Base-by-base conservation (phyloP, 2,113 vertebrate genomes). In the Etheostoma spectabile region DNA sequence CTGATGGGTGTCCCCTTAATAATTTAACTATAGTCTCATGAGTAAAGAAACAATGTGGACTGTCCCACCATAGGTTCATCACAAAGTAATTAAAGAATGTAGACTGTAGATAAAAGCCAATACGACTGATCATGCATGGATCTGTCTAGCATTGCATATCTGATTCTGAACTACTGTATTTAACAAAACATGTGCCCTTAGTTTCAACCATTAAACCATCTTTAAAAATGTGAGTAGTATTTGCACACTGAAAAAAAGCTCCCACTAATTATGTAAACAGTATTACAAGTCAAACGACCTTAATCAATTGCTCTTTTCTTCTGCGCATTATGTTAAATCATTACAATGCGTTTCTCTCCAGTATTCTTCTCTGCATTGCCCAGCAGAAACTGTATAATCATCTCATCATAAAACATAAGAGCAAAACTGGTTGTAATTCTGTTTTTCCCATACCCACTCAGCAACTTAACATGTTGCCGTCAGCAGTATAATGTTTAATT, bases 371-470 rank as follows among this genome's bases (percentile, higher is more conserved):
- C 11, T 57, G 56, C 49, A 51, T 45, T 51, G 24, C 7, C 15
- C 62, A 68, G 30, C 51, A 82, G 14, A 68, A 66, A 51, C 6
- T 14, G 52, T 57, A 60, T 74, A 68, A 66, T 55, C 42, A 75
- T 30, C 33, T 74, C 52, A 48, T 60, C 59, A 38, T 77, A 30
- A 65, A 83, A 74, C 70, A 76, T 12, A 60, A 56, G 21, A 70
- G 19, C 24, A 66, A 0, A 72, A 46, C 38, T 68, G 24, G 21
- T 27, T 19, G 56, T 62, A 49, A 61, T 53, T 22, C 27, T 48
- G 72, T 79, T 73, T 77, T 15, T 6, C 30, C 10, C 15, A 15
- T 45, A 30, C 27, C 12, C 33, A 19, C 46, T 75, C 6, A 64
- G 48, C 60, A 51, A 56, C 21, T 19, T 0, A 60, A 42, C 55